phyloP scores from a whole-genome alignment of 1,140 invertebrate genomes.

The Heterodera schachtii region DNA sequence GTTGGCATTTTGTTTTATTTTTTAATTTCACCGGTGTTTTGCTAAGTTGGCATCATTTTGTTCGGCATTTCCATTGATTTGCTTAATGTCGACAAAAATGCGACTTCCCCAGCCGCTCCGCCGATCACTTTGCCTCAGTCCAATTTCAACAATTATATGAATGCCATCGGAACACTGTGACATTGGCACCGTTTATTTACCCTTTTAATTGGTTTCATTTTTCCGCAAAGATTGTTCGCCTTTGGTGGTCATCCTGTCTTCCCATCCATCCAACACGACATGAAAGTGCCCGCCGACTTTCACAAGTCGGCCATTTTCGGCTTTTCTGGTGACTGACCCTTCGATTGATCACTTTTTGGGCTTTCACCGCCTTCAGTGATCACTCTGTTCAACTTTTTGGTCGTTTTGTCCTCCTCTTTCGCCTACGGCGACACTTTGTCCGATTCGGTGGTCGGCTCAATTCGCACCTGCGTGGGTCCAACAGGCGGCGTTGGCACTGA shows the following conservation, averaged over 20 bases:
- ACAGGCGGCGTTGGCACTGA: conserved; percentile 45
- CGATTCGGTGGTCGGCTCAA: conserved; percentile 59
- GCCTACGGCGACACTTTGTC: conserved; percentile 57
- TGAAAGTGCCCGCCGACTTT: conserved; percentile 62
- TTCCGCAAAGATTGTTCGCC: conserved; percentile 31
- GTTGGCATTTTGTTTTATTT: background rate
- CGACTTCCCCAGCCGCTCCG: conserved; percentile 35
- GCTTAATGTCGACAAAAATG: background rate
- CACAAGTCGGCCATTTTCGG: conserved; percentile 45
- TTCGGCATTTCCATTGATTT: conserved; percentile 46
- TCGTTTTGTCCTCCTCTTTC: conserved; percentile 56
- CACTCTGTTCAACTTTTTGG: conserved; percentile 41
- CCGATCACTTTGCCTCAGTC: conserved; percentile 30
- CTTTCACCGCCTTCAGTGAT: conserved; percentile 27
- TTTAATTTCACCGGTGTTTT: background rate
- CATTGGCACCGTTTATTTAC: too few species aligned
- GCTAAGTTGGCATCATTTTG: conserved; percentile 52
- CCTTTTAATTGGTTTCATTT: background rate
- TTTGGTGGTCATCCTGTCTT: conserved; percentile 49
- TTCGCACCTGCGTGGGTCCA: conserved; percentile 59
- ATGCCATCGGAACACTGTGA: conserved; percentile 65
- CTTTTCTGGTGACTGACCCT: conserved; percentile 37
- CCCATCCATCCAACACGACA: conserved; percentile 50
- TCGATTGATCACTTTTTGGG: conserved; percentile 23
- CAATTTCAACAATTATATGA: conserved; percentile 60